phyloP scores from a whole-genome alignment of 2,113 vertebrate genomes.

The Pitta sordida region DNA sequence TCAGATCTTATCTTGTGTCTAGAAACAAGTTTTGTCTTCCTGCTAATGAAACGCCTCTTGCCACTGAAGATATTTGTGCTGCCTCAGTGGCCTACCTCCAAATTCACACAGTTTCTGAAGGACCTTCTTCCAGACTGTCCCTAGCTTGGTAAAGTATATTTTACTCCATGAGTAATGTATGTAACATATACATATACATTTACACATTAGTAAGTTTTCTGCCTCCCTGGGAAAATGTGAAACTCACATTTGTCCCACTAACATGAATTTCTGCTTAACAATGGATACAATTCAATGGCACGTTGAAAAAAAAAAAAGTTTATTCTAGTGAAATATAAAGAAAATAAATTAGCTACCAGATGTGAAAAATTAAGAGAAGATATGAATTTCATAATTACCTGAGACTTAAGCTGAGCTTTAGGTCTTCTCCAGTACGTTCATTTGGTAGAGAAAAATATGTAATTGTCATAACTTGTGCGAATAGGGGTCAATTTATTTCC shows the following conservation, averaged over 20 bases:
- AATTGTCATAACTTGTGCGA: neutral
- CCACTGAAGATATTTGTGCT: neutral
- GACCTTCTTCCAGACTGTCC: neutral
- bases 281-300: neutral
- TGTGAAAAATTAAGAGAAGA: neutral
- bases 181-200: neutral
- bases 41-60: neutral
- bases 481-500: neutral
- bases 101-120: neutral
- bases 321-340: neutral
- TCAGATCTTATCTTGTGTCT: neutral
- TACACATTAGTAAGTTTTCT: neutral
- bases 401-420: neutral
- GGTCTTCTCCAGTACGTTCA: neutral
- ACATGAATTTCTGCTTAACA: neutral
- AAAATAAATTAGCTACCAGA: neutral
- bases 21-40: neutral
- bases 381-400: neutral
- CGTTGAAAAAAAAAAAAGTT: neutral
- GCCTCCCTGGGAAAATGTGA: neutral
- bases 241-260: neutral
- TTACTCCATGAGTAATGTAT: neutral
- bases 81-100: neutral
- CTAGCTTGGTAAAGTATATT: neutral
- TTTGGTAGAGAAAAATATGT: neutral